A percentile compares a stretch with the other conserved stretches of the same genome.
Conservation (phyloP, 2,888 invertebrate species). For the Morpho achilles region DNA sequence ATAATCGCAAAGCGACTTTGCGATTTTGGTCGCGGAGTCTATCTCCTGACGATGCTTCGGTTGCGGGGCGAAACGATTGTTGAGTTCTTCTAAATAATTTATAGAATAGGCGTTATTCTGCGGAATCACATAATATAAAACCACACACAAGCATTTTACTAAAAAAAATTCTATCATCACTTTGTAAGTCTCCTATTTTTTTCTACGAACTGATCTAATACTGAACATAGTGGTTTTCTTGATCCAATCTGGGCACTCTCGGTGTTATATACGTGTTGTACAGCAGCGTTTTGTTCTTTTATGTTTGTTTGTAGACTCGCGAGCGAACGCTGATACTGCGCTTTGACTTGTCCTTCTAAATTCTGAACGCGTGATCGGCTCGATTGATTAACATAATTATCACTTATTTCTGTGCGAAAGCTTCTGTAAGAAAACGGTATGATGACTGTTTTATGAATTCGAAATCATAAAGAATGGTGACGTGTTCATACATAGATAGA, state of each 20-base stretch:
- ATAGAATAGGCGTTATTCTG: no score
- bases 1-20: no score
- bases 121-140: no score
- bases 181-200: constrained; percentile 46
- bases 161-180: no score
- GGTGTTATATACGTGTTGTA: constrained; percentile 38
- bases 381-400: constrained; percentile 48
- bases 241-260: constrained; percentile 51
- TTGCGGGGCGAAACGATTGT: no score
- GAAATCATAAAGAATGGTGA: no score
- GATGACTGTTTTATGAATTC: no score
- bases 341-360: constrained; percentile 47
- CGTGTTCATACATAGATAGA: no score
- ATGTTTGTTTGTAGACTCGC: constrained; percentile 42
- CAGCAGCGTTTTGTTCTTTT: constrained; percentile 37
- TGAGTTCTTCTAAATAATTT: no score
- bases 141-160: no score
- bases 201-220: constrained; percentile 46
- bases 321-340: constrained; percentile 39
- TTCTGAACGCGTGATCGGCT: constrained; percentile 44
- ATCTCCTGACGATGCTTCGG: no score
- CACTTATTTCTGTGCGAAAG: constrained; percentile 59
- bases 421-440: constrained; percentile 40
- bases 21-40: no score
- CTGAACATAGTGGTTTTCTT: constrained; percentile 49